Conservation (phyloP, 2,888 invertebrate genomes). For the Alcis repandata region DNA sequence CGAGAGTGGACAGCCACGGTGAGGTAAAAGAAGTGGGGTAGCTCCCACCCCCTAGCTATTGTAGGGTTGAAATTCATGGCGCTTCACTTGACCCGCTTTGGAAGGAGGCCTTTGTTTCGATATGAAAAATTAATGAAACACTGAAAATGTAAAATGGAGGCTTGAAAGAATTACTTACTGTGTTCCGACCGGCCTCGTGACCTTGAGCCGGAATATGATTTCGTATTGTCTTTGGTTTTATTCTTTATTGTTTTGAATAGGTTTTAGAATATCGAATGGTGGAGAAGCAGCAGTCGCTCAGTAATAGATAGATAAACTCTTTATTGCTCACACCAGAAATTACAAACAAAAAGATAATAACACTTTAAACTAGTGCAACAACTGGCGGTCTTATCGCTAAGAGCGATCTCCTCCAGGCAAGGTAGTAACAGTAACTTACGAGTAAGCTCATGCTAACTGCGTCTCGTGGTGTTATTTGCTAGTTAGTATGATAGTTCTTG, state of each 20-base stretch:
- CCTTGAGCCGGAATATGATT: conserved; percentile 25
- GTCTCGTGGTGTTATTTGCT: too few relatives aligned
- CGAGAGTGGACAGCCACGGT: conserved; percentile 2
- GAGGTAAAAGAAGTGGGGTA: conserved; percentile 46
- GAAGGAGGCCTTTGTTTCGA: conserved; percentile 79
- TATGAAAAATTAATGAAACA: conserved; percentile 76
- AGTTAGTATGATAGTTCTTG: too few relatives aligned
- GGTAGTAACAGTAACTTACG: too few relatives aligned
- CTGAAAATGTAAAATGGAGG: conserved; percentile 56
- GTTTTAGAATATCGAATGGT: background rate
- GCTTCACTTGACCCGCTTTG: conserved; percentile 74
- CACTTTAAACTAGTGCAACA: too few relatives aligned
- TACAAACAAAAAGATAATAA: too few relatives aligned
- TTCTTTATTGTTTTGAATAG: background rate
- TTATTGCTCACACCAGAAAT: too few relatives aligned
- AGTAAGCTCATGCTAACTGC: too few relatives aligned
- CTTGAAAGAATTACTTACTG: conserved; percentile 43
- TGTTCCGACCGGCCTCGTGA: conserved; percentile 1
- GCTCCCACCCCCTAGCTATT: conserved; percentile 43
- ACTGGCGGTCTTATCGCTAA: too few relatives aligned
- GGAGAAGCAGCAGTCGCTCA: too few relatives aligned
- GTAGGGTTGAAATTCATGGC: conserved; percentile 65
- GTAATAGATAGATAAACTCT: too few relatives aligned
- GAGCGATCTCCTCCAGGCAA: too few relatives aligned
- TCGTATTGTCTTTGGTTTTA: conserved; percentile 4